phyloP scores from a whole-genome alignment of 2,797 vertebrate species.

The Macrochelys suwanniensis region DNA sequence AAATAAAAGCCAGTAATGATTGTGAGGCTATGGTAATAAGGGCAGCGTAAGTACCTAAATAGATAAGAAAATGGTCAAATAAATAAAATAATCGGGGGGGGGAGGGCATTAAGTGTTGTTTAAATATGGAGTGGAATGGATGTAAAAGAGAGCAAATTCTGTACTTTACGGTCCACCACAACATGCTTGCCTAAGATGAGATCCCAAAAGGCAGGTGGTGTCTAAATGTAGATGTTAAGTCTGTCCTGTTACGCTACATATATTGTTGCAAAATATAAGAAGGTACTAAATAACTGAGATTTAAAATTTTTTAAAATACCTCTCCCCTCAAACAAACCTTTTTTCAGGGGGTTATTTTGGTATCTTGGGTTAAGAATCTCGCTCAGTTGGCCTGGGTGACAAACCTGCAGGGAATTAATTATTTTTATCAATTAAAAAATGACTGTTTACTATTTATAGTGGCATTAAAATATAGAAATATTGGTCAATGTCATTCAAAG shows the following conservation, averaged over 20 bases:
- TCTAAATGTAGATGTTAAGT: background rate
- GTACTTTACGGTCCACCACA: slow-evolving; percentile 7
- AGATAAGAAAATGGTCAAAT: slow-evolving; percentile 45
- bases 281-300: background rate
- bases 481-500: background rate
- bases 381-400: background rate
- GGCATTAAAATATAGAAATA: background rate
- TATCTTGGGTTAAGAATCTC: background rate
- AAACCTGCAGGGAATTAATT: slow-evolving; percentile 8
- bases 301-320: background rate
- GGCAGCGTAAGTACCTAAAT: slow-evolving; percentile 50
- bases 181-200: fast-evolving
- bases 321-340: slow-evolving; percentile 31
- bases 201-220: background rate
- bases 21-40: slow-evolving; percentile 68
- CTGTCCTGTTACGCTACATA: fast-evolving
- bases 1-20: slow-evolving; percentile 61
- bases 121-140: background rate
- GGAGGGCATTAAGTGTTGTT: background rate
- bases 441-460: background rate
- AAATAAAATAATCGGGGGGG: slow-evolving; percentile 70
- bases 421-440: background rate
- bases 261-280: fast-evolving
- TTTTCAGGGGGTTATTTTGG: background rate
- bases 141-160: slow-evolving; percentile 39